Evolutionary conservation across 2,888 invertebrate species (phyloP).

Genomic region (Micoletzkya japonica): DNA sequence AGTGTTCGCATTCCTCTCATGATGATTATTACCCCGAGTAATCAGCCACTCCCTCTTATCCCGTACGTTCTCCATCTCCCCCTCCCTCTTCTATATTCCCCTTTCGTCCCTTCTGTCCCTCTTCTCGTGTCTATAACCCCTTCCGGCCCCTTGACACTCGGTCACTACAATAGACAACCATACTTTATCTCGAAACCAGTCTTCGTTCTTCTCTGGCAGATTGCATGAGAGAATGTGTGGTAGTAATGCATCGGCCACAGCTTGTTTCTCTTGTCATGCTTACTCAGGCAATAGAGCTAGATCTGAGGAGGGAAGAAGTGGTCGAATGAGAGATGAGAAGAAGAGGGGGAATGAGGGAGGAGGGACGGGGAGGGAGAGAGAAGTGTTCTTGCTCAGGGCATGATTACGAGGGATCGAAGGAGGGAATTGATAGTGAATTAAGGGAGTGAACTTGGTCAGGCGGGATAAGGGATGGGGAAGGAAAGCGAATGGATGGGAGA

Average conservation of each 20-base stretch:
- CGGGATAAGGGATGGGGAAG: neutral
- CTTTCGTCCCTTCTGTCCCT: neutral
- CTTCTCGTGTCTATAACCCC: neutral
- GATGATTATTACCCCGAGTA: neutral
- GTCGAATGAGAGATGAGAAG: neutral
- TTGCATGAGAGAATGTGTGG: too few species aligned
- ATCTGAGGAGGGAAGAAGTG: too few species aligned
- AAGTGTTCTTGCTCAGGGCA: too few species aligned
- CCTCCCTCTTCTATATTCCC: slow-evolving; percentile 11
- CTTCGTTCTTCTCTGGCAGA: too few species aligned
- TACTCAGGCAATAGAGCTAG: too few species aligned
- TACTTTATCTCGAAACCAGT: too few species aligned
- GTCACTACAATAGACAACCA: too few species aligned
- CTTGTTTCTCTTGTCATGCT: too few species aligned
- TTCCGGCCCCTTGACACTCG: too few species aligned
- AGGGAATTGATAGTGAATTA: neutral
- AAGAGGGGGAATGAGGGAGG: neutral
- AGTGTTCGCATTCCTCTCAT: neutral
- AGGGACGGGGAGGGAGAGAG: neutral
- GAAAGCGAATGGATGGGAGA: neutral
- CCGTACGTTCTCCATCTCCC: neutral
- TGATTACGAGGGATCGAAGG: neutral
- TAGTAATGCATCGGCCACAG: too few species aligned
- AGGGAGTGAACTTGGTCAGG: too few species aligned
- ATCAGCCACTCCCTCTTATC: neutral